Percentiles rank a stretch among this genome's conserved stretches.
phyloP scores from a whole-genome alignment of 2,888 invertebrate genomes.

The Dynastes grantii region DNA sequence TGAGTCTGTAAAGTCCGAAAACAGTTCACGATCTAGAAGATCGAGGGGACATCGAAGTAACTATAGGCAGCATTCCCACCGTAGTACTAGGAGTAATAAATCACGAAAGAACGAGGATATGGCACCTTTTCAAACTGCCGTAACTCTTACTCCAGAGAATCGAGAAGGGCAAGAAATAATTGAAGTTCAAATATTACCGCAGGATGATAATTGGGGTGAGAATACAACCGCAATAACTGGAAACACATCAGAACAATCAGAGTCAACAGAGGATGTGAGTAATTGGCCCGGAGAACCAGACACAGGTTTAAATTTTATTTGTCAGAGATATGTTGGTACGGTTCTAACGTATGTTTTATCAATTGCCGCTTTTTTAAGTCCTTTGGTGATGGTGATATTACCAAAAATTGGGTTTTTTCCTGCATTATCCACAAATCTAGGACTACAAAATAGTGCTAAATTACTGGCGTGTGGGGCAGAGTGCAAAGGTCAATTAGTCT shows the following conservation, averaged over 20 bases:
- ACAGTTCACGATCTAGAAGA: conserved; percentile 86
- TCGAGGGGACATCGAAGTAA: conserved; percentile 77
- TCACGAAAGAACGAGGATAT: conserved; percentile 79
- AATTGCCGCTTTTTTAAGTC: conserved; percentile 90
- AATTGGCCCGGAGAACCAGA: conserved; percentile 86
- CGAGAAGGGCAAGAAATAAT: conserved; percentile 92
- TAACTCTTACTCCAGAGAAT: conserved; percentile 85
- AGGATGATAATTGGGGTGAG: conserved; percentile 99
- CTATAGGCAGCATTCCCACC: conserved; percentile 78
- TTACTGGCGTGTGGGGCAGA: conserved; percentile 91
- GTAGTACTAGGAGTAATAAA: conserved; percentile 80
- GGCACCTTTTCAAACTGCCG: conserved; percentile 91
- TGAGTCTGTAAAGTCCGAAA: conserved; percentile 94
- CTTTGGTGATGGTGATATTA: conserved; percentile 94
- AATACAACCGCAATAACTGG: conserved; percentile 98
- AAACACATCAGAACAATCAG: conserved; percentile 96
- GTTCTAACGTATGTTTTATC: conserved; percentile 86
- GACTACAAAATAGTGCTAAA: conserved; percentile 75
- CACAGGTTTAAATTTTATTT: conserved; percentile 81
- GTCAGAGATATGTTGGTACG: conserved; percentile 88
- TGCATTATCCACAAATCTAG: conserved; percentile 76
- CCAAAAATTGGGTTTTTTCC: conserved; percentile 92
- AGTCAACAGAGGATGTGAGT: conserved; percentile 92
- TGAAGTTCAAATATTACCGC: conserved; percentile 95
- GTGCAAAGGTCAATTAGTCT: conserved; percentile 94